Evolutionary conservation across 2,888 invertebrate species (phyloP).

Genomic region (Timandra comae): DNA sequence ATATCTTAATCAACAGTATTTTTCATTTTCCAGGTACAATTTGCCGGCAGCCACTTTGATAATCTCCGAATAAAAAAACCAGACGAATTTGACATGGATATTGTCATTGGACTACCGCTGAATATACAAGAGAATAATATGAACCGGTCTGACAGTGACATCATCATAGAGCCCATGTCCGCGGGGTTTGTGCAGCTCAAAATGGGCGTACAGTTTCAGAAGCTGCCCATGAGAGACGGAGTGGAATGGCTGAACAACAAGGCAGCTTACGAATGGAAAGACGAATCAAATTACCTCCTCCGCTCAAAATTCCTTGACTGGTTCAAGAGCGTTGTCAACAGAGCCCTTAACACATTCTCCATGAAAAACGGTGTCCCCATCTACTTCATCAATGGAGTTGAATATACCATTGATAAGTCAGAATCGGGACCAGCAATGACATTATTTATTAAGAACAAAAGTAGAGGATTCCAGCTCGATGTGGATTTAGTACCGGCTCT

Average conservation of each 20-base stretch:
- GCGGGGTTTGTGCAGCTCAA: slow-evolving; percentile 65
- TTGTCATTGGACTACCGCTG: slow-evolving; percentile 70
- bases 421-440: slow-evolving; percentile 76
- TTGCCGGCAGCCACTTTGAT: slow-evolving; percentile 79
- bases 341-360: slow-evolving; percentile 47
- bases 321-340: slow-evolving; percentile 69
- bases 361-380: slow-evolving; percentile 11
- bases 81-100: slow-evolving; percentile 78
- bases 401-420: slow-evolving; percentile 40
- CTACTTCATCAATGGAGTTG: slow-evolving; percentile 44
- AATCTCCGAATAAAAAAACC: slow-evolving; percentile 73
- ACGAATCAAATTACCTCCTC: slow-evolving; percentile 50
- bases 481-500: slow-evolving; percentile 75
- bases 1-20: no score
- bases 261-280: slow-evolving; percentile 53
- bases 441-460: slow-evolving; percentile 43
- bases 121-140: slow-evolving; percentile 29
- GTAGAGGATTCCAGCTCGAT: slow-evolving; percentile 41
- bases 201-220: slow-evolving; percentile 49
- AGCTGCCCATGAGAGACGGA: slow-evolving; percentile 35
- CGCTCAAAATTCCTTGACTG: slow-evolving; percentile 67
- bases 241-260: slow-evolving; percentile 44
- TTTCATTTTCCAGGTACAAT: slow-evolving; percentile 59
- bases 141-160: slow-evolving; percentile 42
- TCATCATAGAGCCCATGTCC: slow-evolving; percentile 45